These are phyloP conservation scores for Neuroterus valhalla DNA, from an alignment of 1,140 invertebrate genomes.

Conservation along the genomic window DNA sequence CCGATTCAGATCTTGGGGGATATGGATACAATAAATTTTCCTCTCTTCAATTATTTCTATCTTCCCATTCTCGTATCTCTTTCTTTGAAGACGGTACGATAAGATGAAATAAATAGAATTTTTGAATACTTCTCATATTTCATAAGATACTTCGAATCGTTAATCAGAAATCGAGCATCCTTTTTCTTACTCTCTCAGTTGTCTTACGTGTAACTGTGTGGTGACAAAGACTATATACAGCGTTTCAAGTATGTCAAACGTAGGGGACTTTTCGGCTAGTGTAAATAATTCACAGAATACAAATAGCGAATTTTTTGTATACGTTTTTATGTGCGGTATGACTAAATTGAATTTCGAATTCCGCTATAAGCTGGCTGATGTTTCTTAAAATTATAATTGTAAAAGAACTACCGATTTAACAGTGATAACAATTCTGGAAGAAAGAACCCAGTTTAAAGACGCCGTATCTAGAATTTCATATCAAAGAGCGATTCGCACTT, in stretches of 20 bases:
- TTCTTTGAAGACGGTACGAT: too few relatives aligned
- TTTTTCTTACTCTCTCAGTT: neutral
- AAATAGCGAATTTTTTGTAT: neutral
- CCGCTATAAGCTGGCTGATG: neutral
- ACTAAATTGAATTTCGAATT: neutral
- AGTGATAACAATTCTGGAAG: neutral
- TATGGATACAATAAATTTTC: too few relatives aligned
- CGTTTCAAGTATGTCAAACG: neutral
- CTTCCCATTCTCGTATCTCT: too few relatives aligned
- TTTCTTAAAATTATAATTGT: neutral
- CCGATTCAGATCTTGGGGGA: too few relatives aligned
- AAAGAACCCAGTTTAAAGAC: conserved; percentile 6
- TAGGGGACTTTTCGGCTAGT: neutral
- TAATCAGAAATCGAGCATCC: conserved; percentile 7
- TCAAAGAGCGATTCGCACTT: neutral
- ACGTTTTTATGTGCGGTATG: neutral
- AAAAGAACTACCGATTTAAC: neutral
- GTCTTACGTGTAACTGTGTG: conserved; percentile 13
- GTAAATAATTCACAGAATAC: neutral
- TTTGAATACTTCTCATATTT: too few relatives aligned
- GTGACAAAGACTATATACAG: conserved; percentile 1
- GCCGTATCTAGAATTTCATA: conserved; percentile 17
- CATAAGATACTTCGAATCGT: neutral
- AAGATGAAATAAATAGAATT: too few relatives aligned
- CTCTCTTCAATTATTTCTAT: too few relatives aligned